Percentiles rank a stretch among this genome's conserved stretches.
Conservation (phyloP, 2,797 vertebrate genomes). For the Steatocranus sp. region DNA sequence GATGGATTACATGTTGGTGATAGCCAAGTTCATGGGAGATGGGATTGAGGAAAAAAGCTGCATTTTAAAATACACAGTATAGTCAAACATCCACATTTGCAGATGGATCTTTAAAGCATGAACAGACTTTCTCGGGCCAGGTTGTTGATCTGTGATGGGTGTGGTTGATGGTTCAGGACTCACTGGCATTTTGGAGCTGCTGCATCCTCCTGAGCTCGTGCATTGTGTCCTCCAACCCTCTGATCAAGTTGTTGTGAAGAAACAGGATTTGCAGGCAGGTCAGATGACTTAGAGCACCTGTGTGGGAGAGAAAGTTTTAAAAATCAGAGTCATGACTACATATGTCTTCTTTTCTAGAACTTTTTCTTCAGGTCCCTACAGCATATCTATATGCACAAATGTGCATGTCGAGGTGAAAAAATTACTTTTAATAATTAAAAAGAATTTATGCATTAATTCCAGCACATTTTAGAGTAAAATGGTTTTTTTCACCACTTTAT, state of each 20-base stretch:
- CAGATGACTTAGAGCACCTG: slow-evolving; percentile 15
- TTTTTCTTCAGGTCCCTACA: background rate
- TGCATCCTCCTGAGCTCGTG: slow-evolving; percentile 76
- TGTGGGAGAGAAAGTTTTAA: background rate
- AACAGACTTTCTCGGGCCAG: background rate
- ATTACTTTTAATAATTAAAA: background rate
- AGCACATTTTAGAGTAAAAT: background rate
- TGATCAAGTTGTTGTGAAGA: slow-evolving; percentile 79
- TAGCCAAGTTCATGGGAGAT: slow-evolving; percentile 74
- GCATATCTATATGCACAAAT: background rate
- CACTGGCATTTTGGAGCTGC: slow-evolving; percentile 21
- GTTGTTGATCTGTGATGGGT: background rate
- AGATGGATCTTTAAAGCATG: background rate
- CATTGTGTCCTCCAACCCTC: slow-evolving; percentile 65
- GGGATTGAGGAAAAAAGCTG: slow-evolving; percentile 82
- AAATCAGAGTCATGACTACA: rapidly evolving
- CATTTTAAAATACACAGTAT: background rate
- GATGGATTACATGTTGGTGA: slow-evolving; percentile 67
- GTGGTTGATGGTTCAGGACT: background rate
- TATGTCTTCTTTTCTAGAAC: background rate
- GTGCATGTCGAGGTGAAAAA: background rate
- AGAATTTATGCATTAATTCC: background rate
- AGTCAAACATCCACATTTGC: background rate
- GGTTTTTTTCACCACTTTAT: background rate
- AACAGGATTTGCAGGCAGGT: slow-evolving; percentile 49